Percentiles rank a stretch among this genome's conserved stretches.
phyloP scores from a whole-genome alignment of 2,113 vertebrate genomes.

The Neoarius graeffei region DNA sequence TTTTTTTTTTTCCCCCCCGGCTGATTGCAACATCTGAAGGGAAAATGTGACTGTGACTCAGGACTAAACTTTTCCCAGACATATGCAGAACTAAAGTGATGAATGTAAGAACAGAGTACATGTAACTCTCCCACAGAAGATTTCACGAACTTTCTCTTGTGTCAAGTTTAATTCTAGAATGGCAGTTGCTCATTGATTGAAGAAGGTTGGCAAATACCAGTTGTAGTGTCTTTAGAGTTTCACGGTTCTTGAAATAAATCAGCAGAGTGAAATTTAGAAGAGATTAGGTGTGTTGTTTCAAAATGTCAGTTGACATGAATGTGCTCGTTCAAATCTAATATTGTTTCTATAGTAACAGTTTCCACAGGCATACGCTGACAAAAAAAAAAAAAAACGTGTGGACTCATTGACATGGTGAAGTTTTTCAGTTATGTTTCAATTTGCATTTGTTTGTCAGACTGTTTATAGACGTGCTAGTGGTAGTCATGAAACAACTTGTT shows the following conservation, averaged over 20 bases:
- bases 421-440: no score
- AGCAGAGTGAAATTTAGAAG: background rate
- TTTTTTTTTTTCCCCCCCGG: background rate
- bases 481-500: no score
- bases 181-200: background rate
- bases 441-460: no score
- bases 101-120: no score
- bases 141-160: background rate
- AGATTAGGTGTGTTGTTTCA: background rate
- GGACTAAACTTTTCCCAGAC: background rate
- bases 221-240: background rate
- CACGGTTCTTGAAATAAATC: background rate
- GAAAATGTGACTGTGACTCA: slow-evolving; percentile 14
- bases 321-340: background rate
- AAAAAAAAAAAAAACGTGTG: background rate
- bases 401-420: background rate
- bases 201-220: background rate
- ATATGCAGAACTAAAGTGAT: background rate
- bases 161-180: no score
- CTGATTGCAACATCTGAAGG: slow-evolving; percentile 19
- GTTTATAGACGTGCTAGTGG: no score
- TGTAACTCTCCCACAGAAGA: background rate
- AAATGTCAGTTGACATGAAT: background rate
- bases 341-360: background rate
- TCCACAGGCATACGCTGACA: background rate